Base-by-base conservation (phyloP, 2,797 vertebrate genomes). In the Ceyx erithaca region DNA sequence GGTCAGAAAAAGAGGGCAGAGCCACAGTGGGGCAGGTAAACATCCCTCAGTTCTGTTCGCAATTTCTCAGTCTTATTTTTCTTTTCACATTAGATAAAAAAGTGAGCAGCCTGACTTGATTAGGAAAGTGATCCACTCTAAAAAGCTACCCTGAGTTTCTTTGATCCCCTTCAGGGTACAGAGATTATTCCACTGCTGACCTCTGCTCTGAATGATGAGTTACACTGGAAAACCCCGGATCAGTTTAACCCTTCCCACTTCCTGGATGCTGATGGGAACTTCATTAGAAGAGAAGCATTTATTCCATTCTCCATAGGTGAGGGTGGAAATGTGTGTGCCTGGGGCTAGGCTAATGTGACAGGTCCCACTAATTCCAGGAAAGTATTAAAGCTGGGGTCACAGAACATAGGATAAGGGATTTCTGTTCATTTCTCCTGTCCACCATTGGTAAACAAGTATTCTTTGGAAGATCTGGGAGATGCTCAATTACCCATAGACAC, bases 171-270 rank as follows among this genome's bases (percentile, higher is more conserved):
- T 30, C 85, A 97, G 96, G 97, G 94, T 41, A 97, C 83, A 31
- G 85, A 94, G 66, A 80, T 97, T 63, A 95, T 97, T 66, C 96
- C 97, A 0, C 87, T 97, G 64, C 77, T 97, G 64, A 91, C 92
- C 64, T 97, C 97, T 0, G 87, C 95, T 72, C 91, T 96, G 57
- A 88, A 94, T 41, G 97, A 97, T 0, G 25, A 95, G 68, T 63
- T 92, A 25, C 87, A 96, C 54, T 97, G 96, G 96, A 94, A 96
- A 95, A 97, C 93, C 67, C 97, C 96, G 0, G 3, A 91, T 7
- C 86, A 80, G 59, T 97, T 97, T 77, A 97, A 97, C 85, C 97
- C 97, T 87, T 93, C 93, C 57, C 95, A 97, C 85, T 97, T 97
- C 87, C 90, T 97, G 70, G 95, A 97, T 80, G 90, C 88, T 12